Conservation (phyloP, 2,888 invertebrate genomes). For the Trachelus troglodyta region DNA sequence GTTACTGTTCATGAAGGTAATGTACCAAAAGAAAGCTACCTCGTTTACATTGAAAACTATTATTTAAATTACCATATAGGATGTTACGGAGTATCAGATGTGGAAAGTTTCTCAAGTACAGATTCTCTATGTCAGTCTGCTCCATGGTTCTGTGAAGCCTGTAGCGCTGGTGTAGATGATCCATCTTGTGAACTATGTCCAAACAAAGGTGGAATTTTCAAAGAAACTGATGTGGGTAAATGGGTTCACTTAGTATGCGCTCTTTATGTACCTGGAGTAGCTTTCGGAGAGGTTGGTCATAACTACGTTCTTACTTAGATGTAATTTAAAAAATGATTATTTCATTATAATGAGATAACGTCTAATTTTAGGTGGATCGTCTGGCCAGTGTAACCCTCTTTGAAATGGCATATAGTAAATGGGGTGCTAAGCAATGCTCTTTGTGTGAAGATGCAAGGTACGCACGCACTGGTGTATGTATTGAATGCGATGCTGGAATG, state of each 20-base stretch:
- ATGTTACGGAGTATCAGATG: slow-evolving; percentile 95
- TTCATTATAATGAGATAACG: neutral
- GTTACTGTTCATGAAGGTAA: slow-evolving; percentile 95
- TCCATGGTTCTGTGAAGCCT: slow-evolving; percentile 99
- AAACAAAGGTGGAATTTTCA: slow-evolving; percentile 89
- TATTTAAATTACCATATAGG: slow-evolving; percentile 65
- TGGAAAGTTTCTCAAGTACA: slow-evolving; percentile 90
- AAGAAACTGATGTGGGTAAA: slow-evolving; percentile 96
- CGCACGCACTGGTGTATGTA: slow-evolving; percentile 93
- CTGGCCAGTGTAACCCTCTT: slow-evolving; percentile 93
- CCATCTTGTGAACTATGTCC: slow-evolving; percentile 97
- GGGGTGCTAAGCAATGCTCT: slow-evolving; percentile 94
- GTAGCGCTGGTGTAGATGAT: slow-evolving; percentile 88
- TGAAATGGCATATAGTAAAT: slow-evolving; percentile 97
- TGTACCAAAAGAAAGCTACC: neutral
- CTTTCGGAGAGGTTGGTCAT: slow-evolving; percentile 86
- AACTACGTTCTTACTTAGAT: neutral
- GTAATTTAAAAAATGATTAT: neutral
- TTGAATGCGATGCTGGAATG: slow-evolving; percentile 98
- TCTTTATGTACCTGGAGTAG: slow-evolving; percentile 95
- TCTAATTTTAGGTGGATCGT: slow-evolving; percentile 74
- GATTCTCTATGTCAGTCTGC: slow-evolving; percentile 96
- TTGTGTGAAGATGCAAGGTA: slow-evolving; percentile 89
- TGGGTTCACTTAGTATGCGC: slow-evolving; percentile 99
- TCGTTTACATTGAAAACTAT: neutral